Evolutionary conservation across 2,888 invertebrate species (phyloP).

Genomic region (Melinaea menophilus): DNA sequence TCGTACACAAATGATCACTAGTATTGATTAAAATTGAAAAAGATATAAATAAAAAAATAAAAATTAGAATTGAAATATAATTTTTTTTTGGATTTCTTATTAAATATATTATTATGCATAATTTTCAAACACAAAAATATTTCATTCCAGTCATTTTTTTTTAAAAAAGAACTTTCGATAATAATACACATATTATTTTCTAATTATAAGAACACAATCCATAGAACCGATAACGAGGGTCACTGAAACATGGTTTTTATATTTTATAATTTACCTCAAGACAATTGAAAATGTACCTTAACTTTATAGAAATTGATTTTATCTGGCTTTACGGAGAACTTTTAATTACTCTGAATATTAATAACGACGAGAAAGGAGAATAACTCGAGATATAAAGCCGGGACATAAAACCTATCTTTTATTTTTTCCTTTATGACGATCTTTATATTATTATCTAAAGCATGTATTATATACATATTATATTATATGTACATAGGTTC

Average conservation of each 20-base stretch:
- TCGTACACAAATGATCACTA: too few relatives aligned
- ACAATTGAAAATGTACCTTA: constrained; percentile 6
- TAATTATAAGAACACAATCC: constrained; percentile 1
- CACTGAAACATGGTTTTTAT: constrained; percentile 1
- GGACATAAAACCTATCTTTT: constrained; percentile 1
- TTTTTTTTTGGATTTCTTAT: too few relatives aligned
- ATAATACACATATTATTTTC: not conserved
- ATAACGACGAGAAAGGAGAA: constrained; percentile 5
- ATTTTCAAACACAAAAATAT: not conserved
- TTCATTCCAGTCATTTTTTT: not conserved
- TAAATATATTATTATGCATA: too few relatives aligned
- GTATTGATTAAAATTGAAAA: too few relatives aligned
- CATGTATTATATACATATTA: too few relatives aligned
- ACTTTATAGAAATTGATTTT: constrained; percentile 3
- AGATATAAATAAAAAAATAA: too few relatives aligned
- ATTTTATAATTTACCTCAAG: constrained; percentile 3
- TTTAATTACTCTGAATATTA: constrained; percentile 6
- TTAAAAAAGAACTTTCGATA: not conserved
- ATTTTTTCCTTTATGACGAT: not conserved
- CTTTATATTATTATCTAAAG: not conserved
- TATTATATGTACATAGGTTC: too few relatives aligned
- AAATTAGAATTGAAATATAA: too few relatives aligned
- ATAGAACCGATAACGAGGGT: constrained; percentile 5
- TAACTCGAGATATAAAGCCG: constrained; percentile 2
- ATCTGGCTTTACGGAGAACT: constrained; percentile 5